Percentiles rank a stretch among this genome's conserved stretches.
phyloP scores from a whole-genome alignment of 2,113 vertebrate species.

The Acinonyx jubatus region DNA sequence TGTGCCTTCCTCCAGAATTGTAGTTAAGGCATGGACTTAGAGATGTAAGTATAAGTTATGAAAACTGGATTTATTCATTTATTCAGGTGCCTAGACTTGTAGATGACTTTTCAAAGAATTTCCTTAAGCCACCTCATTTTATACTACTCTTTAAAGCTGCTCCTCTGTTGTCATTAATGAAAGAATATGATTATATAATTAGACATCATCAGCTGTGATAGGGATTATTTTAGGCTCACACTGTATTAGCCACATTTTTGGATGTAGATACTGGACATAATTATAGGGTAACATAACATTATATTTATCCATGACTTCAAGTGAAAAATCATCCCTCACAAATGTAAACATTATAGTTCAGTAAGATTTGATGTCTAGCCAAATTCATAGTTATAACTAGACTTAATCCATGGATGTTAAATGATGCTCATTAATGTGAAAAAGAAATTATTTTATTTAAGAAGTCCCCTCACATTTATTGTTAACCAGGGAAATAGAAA shows the following conservation, averaged over 20 bases:
- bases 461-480: not conserved
- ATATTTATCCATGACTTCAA: slow-evolving; percentile 8
- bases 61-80: not conserved
- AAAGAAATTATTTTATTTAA: not conserved
- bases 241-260: not conserved
- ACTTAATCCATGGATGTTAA: not conserved
- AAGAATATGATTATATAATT: slow-evolving; percentile 30
- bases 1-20: not conserved
- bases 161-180: not conserved
- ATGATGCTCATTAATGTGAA: not conserved
- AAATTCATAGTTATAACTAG: not conserved
- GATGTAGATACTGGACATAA: slow-evolving; percentile 1
- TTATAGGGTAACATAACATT: slow-evolving; percentile 11
- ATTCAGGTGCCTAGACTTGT: not conserved
- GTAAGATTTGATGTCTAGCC: not conserved
- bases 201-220: not conserved
- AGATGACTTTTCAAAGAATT: slow-evolving; percentile 34
- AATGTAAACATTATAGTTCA: not conserved
- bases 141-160: not conserved
- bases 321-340: not conserved
- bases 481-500: not conserved
- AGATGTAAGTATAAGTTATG: not conserved
- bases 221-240: not conserved
- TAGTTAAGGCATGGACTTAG: not conserved
- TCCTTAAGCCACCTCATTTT: slow-evolving; percentile 1